phyloP scores from a whole-genome alignment of 2,888 invertebrate genomes.

The Scaptomyza polygonia region DNA sequence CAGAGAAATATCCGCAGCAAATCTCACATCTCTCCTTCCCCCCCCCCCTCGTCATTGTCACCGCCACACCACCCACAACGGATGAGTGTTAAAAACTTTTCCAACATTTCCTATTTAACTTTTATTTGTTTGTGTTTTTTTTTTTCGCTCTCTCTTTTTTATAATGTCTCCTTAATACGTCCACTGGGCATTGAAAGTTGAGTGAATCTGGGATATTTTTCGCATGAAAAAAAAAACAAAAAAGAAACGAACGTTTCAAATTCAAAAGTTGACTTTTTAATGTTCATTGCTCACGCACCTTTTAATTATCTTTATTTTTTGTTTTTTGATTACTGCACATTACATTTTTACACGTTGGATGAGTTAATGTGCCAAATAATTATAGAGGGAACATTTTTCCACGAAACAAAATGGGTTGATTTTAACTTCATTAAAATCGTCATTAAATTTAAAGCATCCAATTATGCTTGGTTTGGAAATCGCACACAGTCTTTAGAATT shows the following conservation, averaged over 20 bases:
- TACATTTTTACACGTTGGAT: constrained; percentile 60
- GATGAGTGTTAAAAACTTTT: constrained; percentile 38
- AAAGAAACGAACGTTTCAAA: constrained; percentile 35
- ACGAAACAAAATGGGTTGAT: constrained; percentile 49
- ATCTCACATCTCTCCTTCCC: not conserved
- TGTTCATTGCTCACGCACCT: constrained; percentile 30
- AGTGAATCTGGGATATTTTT: constrained; percentile 5
- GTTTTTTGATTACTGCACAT: constrained; percentile 13
- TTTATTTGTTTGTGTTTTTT: constrained; percentile 42
- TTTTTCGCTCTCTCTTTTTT: not conserved
- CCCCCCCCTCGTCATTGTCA: too few relatives aligned
- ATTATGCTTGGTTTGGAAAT: not conserved
- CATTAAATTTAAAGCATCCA: constrained; percentile 53
- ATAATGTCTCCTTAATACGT: constrained; percentile 58
- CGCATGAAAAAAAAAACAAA: too few relatives aligned
- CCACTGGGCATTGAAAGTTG: constrained; percentile 52
- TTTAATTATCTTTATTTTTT: constrained; percentile 13
- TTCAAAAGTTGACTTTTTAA: constrained; percentile 44
- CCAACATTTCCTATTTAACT: constrained; percentile 55
- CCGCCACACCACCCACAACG: not conserved
- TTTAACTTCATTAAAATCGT: constrained; percentile 69
- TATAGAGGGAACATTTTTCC: constrained; percentile 20
- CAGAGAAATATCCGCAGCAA: not conserved
- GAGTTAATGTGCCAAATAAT: constrained; percentile 73
- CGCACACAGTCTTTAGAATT: not conserved